Base-by-base conservation (phyloP, 2,113 vertebrate species). In the Semicossyphus pulcher region DNA sequence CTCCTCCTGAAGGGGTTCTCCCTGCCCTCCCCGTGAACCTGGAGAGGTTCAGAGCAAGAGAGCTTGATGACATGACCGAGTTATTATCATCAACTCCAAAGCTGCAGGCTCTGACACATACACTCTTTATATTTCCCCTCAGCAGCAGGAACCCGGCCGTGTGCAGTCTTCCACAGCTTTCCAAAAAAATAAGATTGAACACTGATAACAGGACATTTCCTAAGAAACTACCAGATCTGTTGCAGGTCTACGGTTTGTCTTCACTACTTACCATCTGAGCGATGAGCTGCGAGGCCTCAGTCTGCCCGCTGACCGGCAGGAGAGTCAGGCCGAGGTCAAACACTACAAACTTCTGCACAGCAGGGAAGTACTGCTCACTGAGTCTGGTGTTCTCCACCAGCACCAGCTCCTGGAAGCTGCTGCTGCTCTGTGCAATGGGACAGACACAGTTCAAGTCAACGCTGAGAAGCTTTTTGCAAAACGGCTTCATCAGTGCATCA, bases 301-400 rank as follows among this genome's bases (percentile, higher is more conserved):
- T 59, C 88, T 95, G 95, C 51, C 80, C 95, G 36, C 91, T 65
- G 54, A 99, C 88, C 0, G 96, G 96, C 75, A 99, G 89, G 73
- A 99, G 81, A 10, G 92, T 92, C 93, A 99, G 91, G 26, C 97
- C 98, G 3, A 99, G 94, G 34, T 98, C 95, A 1, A 99, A 90
- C 23, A 92, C 95, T 11, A 96, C 95, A 59, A 98, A 94, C 72
- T 93, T 97, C 90, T 99, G 97, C 49, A 96, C 81, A 0, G 89
- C 88, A 1, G 76, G 34, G 78, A 96, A 99, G 87, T 98, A 97
- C 74, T 99, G 97, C 52, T 95, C 91, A 26, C 93, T 96, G 64
- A 96, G 88, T 4, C 29, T 74, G 0, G 95, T 98, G 85, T 88
- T 96, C 86, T 99, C 97, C 78, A 95, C 94, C 18, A 99, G 36